These are phyloP conservation scores for Thera obeliscata DNA, from an alignment of 2,888 invertebrate species.

Conservation along the genomic window DNA sequence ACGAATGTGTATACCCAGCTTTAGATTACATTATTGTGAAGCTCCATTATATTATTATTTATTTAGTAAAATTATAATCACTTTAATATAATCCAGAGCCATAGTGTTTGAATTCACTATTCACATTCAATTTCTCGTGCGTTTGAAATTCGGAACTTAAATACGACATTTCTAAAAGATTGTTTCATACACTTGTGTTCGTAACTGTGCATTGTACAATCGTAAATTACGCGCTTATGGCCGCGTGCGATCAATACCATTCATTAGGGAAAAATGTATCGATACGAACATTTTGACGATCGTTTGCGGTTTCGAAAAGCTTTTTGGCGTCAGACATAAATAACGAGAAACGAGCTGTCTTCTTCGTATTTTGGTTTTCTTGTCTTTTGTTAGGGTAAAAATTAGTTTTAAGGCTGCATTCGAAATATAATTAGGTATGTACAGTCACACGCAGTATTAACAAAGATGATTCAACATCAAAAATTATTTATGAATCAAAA, in stretches of 20 bases:
- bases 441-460: neutral
- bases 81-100: too few species aligned
- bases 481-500: too few species aligned
- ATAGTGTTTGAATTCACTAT: too few species aligned
- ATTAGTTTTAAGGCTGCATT: neutral
- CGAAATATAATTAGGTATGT: neutral
- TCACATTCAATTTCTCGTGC: neutral
- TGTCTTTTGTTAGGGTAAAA: conserved; percentile 22
- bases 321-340: conserved; percentile 56
- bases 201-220: conserved; percentile 26
- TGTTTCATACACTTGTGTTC: conserved; percentile 11
- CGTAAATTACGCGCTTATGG: conserved; percentile 81
- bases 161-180: neutral
- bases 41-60: too few species aligned
- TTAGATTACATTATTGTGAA: too few species aligned
- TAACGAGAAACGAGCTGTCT: conserved; percentile 50
- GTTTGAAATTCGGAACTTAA: neutral
- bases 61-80: too few species aligned
- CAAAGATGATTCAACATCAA: too few species aligned
- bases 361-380: conserved; percentile 39
- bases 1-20: too few species aligned
- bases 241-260: conserved; percentile 75
- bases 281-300: conserved; percentile 60
- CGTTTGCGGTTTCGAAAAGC: conserved; percentile 63
- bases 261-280: conserved; percentile 81